phyloP scores from a whole-genome alignment of 92 coral and sea anemone species.

The Porites lobata region DNA sequence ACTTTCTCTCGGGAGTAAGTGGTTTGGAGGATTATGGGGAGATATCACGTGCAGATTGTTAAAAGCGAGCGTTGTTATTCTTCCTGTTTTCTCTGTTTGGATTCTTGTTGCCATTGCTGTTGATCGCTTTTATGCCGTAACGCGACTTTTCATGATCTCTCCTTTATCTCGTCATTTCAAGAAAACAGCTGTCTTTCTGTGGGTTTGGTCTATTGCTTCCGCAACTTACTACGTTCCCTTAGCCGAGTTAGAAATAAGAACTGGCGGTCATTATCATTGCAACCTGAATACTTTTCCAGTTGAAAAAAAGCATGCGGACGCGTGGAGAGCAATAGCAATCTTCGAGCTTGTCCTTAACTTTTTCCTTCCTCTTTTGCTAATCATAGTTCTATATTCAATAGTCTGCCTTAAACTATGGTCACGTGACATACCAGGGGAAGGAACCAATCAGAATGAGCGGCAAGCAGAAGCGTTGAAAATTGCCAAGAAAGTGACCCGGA shows the following conservation, averaged over 20 bases:
- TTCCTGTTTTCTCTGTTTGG: slow-evolving; percentile 3
- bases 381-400: not conserved
- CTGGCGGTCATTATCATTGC: no score
- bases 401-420: slow-evolving; percentile 12
- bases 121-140: slow-evolving; percentile 24
- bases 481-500: slow-evolving; percentile 29
- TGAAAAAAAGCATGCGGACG: no score
- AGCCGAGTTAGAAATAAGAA: no score
- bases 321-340: no score
- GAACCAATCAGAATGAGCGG: slow-evolving; percentile 25
- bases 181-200: not conserved
- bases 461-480: slow-evolving; percentile 34
- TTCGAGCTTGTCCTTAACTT: not conserved
- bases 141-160: not conserved
- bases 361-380: not conserved
- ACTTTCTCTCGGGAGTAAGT: not conserved
- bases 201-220: not conserved
- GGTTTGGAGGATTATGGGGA: slow-evolving; percentile 1
- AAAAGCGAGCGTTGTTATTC: not conserved
- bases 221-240: no score
- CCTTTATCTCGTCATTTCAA: slow-evolving; percentile 13
- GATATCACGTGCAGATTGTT: not conserved
- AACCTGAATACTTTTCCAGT: no score
- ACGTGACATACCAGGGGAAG: slow-evolving; percentile 41
- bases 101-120: slow-evolving; percentile 17